Base-by-base conservation (phyloP, 2,797 vertebrate species). In the Lepus townsendii region DNA sequence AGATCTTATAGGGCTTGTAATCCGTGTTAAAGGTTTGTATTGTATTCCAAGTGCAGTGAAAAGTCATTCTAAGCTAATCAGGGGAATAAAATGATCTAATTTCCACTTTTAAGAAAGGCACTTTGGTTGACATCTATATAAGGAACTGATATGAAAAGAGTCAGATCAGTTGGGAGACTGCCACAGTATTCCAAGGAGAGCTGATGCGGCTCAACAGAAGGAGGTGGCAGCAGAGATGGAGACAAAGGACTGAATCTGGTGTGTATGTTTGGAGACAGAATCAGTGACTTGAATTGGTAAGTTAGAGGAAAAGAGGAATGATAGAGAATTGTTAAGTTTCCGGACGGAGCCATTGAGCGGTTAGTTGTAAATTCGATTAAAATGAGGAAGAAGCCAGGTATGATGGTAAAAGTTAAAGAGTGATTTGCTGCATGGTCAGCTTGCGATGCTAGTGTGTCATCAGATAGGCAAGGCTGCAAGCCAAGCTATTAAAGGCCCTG, bases 71-170 rank as follows among this genome's bases (percentile, higher is more conserved):
- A 87, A 91, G n/a, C 32, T 92, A 38, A 92, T 22, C 14, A 69
- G 50, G 72, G n/a, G 1, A 35, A 71, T 66, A 85, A 32, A 90
- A 60, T 32, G 3, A 88, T 54, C 32, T 72, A 63, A 66, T 77
- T 85, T 75, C 42, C 13, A 63, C 60, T 52, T 80, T 82, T 52
- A 83, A 75, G 78, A 86, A 90, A 95, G 50, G 62, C 27, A 24
- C 62, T 79, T 92, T 84, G 83, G 38, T 19, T 78, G 8, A 17
- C 84, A 0, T 71, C 32, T 75, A 11, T 35, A 78, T 50, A 92
- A 91, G 32, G n/a, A 72, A 20, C 42, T 11, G 20, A 4, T 54
- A 30, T 10, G 17, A 10, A 17, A 93, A 65, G 65, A 73, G 60
- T 75, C 52, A 80, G 13, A 30, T 62, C 16, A 91, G 11, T 5